Percentiles rank a stretch among this genome's conserved stretches.
phyloP scores from a whole-genome alignment of 2,797 vertebrate genomes.

The Phalloptychus januarius region DNA sequence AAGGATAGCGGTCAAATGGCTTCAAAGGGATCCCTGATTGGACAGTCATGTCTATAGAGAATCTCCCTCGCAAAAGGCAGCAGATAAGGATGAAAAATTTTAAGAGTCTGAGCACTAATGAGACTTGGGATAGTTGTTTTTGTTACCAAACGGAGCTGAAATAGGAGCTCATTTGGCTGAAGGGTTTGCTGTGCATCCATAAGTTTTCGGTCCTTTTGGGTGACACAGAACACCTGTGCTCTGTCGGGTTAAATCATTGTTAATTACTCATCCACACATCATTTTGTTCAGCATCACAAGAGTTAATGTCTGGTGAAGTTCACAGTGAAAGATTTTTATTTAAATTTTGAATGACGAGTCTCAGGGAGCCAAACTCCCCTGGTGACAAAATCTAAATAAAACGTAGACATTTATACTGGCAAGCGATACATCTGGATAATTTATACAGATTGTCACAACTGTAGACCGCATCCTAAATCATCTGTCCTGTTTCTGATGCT shows the following conservation, averaged over 20 bases:
- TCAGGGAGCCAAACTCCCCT: constrained; percentile 24
- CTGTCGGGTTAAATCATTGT: constrained; percentile 50
- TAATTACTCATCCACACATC: constrained; percentile 25
- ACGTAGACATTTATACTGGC: constrained; percentile 54
- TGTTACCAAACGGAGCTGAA: constrained; percentile 33
- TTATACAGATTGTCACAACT: constrained; percentile 70
- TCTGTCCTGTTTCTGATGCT: constrained; percentile 67
- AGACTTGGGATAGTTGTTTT: constrained; percentile 40
- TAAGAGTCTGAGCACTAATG: constrained; percentile 30
- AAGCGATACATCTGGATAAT: constrained; percentile 52
- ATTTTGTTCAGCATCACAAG: constrained; percentile 19
- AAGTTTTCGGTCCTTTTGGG: constrained; percentile 20
- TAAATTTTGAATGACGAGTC: constrained; percentile 44
- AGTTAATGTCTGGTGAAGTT: constrained; percentile 46
- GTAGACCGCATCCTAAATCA: constrained; percentile 64
- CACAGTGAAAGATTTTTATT: constrained; percentile 4
- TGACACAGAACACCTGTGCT: constrained; percentile 25
- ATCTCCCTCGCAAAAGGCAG: constrained; percentile 49
- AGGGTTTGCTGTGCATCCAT: constrained; percentile 25
- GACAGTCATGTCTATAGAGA: constrained; percentile 62
- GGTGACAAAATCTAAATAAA: constrained; percentile 59
- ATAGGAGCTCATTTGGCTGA: constrained; percentile 22
- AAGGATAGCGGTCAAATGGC: constrained; percentile 79
- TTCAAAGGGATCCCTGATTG: constrained; percentile 78
- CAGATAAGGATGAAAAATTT: constrained; percentile 71